A percentile compares a stretch with the other conserved stretches of the same genome.
Conservation (phyloP, 2,888 invertebrate genomes). For the Sminthurinus aureus region DNA sequence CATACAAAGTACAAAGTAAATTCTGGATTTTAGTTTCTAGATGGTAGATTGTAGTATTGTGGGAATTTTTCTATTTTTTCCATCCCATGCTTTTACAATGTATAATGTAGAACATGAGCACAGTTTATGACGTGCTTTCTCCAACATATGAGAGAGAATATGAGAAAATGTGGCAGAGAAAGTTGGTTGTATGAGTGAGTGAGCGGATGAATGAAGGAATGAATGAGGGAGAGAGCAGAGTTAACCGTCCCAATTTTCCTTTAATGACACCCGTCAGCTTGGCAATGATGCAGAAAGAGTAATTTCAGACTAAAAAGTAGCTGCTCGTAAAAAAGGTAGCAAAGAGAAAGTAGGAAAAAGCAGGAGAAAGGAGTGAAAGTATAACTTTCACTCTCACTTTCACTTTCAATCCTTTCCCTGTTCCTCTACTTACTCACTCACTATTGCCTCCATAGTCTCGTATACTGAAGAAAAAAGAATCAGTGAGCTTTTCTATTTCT, state of each 20-base stretch:
- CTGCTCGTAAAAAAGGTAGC: conserved; percentile 34
- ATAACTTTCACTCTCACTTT: conserved; percentile 21
- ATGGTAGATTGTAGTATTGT: too few relatives aligned
- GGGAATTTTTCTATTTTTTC: too few relatives aligned
- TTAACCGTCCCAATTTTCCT: conserved; percentile 43
- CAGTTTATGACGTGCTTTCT: too few relatives aligned
- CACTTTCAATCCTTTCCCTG: neutral
- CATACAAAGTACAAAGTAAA: too few relatives aligned
- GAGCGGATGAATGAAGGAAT: too few relatives aligned
- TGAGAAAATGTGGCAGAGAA: too few relatives aligned
- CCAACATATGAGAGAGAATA: too few relatives aligned
- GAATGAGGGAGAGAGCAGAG: conserved; percentile 9
- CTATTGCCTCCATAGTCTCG: neutral
- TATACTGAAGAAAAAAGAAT: neutral
- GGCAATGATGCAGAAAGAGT: conserved; percentile 51
- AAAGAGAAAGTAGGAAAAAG: neutral
- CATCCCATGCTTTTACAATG: too few relatives aligned
- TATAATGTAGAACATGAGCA: too few relatives aligned
- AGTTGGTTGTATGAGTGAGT: too few relatives aligned
- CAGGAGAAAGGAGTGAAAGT: conserved; percentile 18
- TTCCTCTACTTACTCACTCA: too few relatives aligned
- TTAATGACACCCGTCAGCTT: conserved; percentile 46
- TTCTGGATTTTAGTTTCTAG: too few relatives aligned
- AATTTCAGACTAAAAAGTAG: conserved; percentile 45
- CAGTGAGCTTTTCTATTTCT: neutral